These are phyloP conservation scores for Albula goreensis DNA, from an alignment of 2,113 vertebrate species.

Conservation along the genomic window DNA sequence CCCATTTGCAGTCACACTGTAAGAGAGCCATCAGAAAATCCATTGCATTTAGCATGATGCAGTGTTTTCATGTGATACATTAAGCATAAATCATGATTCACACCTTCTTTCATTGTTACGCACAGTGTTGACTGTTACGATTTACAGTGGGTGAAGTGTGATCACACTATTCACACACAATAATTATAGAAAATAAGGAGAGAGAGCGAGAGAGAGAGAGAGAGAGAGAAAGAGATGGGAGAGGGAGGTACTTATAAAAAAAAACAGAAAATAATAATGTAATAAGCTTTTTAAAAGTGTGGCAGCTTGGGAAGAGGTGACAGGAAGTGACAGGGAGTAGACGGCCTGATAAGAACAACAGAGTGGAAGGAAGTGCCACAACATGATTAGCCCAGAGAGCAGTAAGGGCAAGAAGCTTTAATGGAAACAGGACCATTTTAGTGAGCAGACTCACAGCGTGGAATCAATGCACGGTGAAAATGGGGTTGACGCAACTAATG, in stretches of 20 bases:
- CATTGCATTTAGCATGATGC: background rate
- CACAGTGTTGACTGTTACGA: background rate
- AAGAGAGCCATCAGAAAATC: background rate
- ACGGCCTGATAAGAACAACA: background rate
- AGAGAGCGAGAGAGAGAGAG: background rate
- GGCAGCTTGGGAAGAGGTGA: background rate
- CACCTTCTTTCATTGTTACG: background rate
- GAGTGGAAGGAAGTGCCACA: background rate
- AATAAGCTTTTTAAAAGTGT: background rate
- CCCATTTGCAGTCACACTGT: background rate
- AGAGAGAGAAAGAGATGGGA: background rate
- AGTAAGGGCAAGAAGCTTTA: conserved; percentile 44
- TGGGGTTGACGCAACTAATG: conserved; percentile 41
- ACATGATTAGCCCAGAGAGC: conserved; percentile 12
- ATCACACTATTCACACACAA: background rate
- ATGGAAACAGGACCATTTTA: conserved; percentile 35
- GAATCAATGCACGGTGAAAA: conserved; percentile 38
- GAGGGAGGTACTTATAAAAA: conserved; percentile 5
- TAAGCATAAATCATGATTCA: conserved; percentile 1
- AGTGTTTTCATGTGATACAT: background rate
- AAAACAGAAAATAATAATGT: conserved; percentile 13
- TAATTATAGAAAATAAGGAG: background rate
- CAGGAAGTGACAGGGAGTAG: background rate
- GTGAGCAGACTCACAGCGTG: conserved; percentile 33
- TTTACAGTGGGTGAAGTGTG: conserved; percentile 1